Percentiles rank a stretch among this genome's conserved stretches.
Conservation (phyloP, 1,140 invertebrate genomes). For the Drosophila rufa region DNA sequence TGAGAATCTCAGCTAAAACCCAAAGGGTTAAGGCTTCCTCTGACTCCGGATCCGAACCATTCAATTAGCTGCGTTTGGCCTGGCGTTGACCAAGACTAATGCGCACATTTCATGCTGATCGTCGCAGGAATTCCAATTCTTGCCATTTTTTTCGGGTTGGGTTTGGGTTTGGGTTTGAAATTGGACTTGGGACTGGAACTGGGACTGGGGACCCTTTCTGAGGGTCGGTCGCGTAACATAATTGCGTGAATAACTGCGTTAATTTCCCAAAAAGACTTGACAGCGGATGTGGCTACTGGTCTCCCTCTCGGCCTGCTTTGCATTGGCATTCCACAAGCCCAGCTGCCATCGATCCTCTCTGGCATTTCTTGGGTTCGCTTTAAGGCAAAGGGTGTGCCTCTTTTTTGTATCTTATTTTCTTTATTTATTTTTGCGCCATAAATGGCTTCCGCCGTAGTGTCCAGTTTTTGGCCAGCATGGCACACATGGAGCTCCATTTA, state of each 20-base stretch:
- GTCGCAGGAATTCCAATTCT: constrained; percentile 52
- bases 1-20: too few species aligned
- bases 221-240: constrained; percentile 38
- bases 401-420: constrained; percentile 14
- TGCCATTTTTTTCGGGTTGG: constrained; percentile 2
- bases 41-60: constrained; percentile 22
- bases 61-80: constrained; percentile 43
- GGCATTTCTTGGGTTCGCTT: constrained; percentile 47
- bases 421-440: constrained; percentile 41
- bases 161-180: constrained; percentile 11
- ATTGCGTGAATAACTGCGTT: constrained; percentile 80
- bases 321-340: constrained; percentile 39
- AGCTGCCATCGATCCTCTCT: constrained; percentile 36
- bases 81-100: constrained; percentile 61
- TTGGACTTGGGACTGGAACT: background rate
- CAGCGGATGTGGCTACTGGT: constrained; percentile 79
- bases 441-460: constrained; percentile 45
- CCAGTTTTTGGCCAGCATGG: constrained; percentile 55
- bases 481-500: constrained; percentile 64
- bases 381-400: constrained; percentile 53
- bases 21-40: constrained; percentile 26
- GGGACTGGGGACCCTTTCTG: constrained; percentile 27
- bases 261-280: constrained; percentile 73
- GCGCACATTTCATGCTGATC: constrained; percentile 61
- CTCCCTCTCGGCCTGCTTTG: constrained; percentile 31